Evolutionary conservation across 1,140 invertebrate genomes (phyloP), one percentile per base, ranked within the genome.

Genomic region (Orussus abietinus): DNA sequence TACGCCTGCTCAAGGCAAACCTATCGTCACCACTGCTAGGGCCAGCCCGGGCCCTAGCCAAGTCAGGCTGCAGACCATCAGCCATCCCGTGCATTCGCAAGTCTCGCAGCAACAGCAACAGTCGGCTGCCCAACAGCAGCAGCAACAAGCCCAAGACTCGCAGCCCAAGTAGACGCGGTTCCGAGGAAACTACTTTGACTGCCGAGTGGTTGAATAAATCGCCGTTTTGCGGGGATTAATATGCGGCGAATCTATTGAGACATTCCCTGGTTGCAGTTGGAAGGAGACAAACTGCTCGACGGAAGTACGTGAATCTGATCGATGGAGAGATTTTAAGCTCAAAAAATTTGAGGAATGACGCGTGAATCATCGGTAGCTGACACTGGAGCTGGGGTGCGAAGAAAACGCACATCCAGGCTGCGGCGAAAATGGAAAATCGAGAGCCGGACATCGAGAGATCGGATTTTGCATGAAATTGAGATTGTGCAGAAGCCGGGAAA

Each of bases 51-150:
- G 65, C 17, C 64, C 67, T 1, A 61, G 57, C 52, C 69, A 72
- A 57, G 67, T 74, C 2, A 63, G 69, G 40, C 47, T 74, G n/a
- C 71, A 74, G 44, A 66, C 59, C 2, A 60, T 71, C 6, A 34
- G 61, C 3, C 70, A 73, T 28, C 48, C 57, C 20, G 44, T 59
- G 1, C 67, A 68, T 19, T 42, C 61, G 3, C 65, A 65, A 38
- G 54, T 58, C 39, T 19, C 44, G 1, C 54, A 57, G 14, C 52
- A 49, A 4, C 47, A 51, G 12, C 51, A 51, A 4, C 47, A 47
- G 4, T 42, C 20, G 21, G n/a, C n/a, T n/a, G n/a, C n/a, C n/a
- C n/a, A n/a, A 35, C 33, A 36, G 17, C 33, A 36, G 3, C 33
- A 36, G n/a, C 33, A 36, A 11, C 12, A 36, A 15, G 14, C 15